These are phyloP conservation scores for Larimichthys polyactis DNA, from an alignment of 2,113 vertebrate genomes.

Conservation along the genomic window DNA sequence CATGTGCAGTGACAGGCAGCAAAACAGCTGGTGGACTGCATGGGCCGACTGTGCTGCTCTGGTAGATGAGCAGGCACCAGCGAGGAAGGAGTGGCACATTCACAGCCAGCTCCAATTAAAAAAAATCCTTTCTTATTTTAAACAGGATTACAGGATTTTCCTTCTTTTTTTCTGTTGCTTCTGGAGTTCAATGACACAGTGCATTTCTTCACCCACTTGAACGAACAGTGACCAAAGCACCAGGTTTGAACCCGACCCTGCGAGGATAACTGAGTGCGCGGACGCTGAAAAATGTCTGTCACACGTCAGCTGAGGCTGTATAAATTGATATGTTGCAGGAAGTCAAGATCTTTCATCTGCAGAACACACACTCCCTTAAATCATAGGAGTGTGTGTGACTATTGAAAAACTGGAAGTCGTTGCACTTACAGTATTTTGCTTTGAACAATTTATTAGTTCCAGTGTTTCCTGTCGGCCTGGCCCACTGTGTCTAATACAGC, in stretches of 20 bases:
- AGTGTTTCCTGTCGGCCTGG: conserved; percentile 45
- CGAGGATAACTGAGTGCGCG: conserved; percentile 21
- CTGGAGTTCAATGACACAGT: conserved; percentile 54
- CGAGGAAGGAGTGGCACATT: conserved; percentile 38
- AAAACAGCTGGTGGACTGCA: conserved; percentile 33
- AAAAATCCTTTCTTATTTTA: conserved; percentile 61
- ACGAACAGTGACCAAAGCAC: conserved; percentile 28
- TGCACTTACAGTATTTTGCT: conserved; percentile 30
- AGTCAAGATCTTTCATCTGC: conserved; percentile 51
- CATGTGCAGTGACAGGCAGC: conserved; percentile 62
- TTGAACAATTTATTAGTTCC: conserved; percentile 61
- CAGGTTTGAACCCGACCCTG: conserved; percentile 35
- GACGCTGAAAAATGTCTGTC: conserved; percentile 14
- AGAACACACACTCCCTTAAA: conserved; percentile 33
- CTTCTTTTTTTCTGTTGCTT: conserved; percentile 40
- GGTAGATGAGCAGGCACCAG: conserved; percentile 55
- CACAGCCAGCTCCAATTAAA: conserved; percentile 71
- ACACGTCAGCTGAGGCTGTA: conserved; percentile 38
- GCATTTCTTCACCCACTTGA: conserved; percentile 35
- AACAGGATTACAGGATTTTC: conserved; percentile 76
- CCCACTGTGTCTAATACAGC: conserved; percentile 43
- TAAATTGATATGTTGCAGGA: conserved; percentile 47
- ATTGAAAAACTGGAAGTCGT: conserved; percentile 18
- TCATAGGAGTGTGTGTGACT: conserved; percentile 25
- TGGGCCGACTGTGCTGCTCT: conserved; percentile 5